Evolutionary conservation across 2,113 vertebrate genomes (phyloP).

Genomic region (Xyrauchen texanus): DNA sequence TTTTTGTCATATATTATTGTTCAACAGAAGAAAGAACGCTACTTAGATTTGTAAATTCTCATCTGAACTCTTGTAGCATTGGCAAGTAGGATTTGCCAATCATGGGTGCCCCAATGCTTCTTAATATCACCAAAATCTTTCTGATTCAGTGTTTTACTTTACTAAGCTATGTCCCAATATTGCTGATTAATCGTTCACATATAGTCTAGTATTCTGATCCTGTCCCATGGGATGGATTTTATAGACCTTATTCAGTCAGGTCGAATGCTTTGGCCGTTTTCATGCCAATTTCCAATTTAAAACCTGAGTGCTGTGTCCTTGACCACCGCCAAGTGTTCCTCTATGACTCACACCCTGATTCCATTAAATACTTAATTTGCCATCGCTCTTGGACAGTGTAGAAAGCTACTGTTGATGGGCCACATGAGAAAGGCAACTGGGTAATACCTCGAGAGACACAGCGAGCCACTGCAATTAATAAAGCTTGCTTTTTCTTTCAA

Average conservation of each 20-base stretch:
- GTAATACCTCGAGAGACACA: constrained; percentile 38
- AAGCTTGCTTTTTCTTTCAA: constrained; percentile 33
- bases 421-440: constrained; percentile 21
- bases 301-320: constrained; percentile 35
- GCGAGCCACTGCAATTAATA: constrained; percentile 46
- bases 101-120: no score
- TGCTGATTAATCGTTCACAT: constrained; percentile 34
- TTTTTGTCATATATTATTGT: no score
- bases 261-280: constrained; percentile 20
- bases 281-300: constrained; percentile 34
- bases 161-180: not conserved
- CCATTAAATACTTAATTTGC: constrained; percentile 57
- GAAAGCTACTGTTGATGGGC: constrained; percentile 42
- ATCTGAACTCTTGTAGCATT: no score
- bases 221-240: constrained; percentile 12
- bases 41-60: no score
- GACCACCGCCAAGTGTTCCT: constrained; percentile 12
- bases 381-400: constrained; percentile 26
- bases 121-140: not conserved
- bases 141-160: no score
- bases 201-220: constrained; percentile 3
- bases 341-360: constrained; percentile 23
- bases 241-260: constrained; percentile 36
- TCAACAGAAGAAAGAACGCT: no score
- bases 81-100: no score